Evolutionary conservation across 2,113 vertebrate species (phyloP).

Genomic region (Oncorhynchus nerka): DNA sequence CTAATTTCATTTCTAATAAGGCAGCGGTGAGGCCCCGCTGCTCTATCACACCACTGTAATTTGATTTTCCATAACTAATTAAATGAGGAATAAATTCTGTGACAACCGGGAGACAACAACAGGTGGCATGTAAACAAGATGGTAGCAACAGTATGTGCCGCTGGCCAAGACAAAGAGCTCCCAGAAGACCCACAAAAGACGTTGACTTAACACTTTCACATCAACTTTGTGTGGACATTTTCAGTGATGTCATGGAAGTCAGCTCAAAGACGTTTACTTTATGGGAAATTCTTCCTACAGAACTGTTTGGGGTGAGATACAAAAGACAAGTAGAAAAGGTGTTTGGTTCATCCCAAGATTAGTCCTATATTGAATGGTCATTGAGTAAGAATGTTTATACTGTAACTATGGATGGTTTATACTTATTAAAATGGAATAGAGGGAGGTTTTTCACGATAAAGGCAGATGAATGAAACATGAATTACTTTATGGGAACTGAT

Average conservation of each 20-base stretch:
- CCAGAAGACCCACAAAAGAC: neutral
- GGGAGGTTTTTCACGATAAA: neutral
- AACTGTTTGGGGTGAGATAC: neutral
- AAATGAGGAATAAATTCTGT: constrained; percentile 22
- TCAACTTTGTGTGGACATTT: constrained; percentile 6
- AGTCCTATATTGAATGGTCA: neutral
- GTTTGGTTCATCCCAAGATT: no score
- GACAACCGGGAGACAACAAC: constrained; percentile 21
- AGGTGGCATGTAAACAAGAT: constrained; percentile 41
- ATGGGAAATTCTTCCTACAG: neutral
- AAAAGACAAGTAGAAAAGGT: neutral
- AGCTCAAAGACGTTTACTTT: constrained; percentile 9
- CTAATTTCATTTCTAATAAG: neutral
- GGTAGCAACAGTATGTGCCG: constrained; percentile 14
- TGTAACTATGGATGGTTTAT: neutral
- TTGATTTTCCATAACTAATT: constrained; percentile 25
- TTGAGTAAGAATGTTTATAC: neutral
- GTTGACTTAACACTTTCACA: no score
- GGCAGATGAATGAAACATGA: neutral
- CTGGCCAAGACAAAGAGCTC: constrained; percentile 1
- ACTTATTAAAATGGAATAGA: neutral
- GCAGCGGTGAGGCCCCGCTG: constrained; percentile 20
- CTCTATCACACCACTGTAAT: constrained; percentile 9
- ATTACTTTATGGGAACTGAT: neutral
- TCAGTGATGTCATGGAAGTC: constrained; percentile 24